phyloP scores from a whole-genome alignment of 2,797 vertebrate genomes.

The Cynopterus sphinx region DNA sequence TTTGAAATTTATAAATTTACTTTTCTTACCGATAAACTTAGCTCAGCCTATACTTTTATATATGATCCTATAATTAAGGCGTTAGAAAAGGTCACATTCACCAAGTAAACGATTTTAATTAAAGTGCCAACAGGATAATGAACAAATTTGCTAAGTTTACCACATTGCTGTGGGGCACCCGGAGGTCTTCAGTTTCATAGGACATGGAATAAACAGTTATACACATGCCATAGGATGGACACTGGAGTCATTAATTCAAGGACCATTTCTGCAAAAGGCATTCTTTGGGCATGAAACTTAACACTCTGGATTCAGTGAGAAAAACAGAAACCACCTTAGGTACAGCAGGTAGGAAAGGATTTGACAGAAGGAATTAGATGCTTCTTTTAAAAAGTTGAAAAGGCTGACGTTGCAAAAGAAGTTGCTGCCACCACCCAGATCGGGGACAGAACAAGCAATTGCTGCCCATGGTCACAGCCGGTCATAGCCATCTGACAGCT shows the following conservation, averaged over 20 bases:
- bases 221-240: background rate
- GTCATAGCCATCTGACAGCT: background rate
- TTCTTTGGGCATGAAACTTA: background rate
- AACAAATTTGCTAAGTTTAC: background rate
- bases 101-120: background rate
- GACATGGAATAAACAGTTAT: background rate
- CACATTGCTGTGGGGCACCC: background rate
- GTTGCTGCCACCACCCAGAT: background rate
- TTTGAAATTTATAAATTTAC: constrained; percentile 33
- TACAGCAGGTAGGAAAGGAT: background rate
- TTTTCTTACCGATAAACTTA: constrained; percentile 27
- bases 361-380: constrained; percentile 6
- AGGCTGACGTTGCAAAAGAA: background rate
- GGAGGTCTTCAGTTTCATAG: background rate
- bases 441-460: background rate
- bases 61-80: background rate
- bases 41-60: background rate
- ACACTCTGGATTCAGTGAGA: background rate
- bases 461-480: background rate
- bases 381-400: background rate
- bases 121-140: background rate
- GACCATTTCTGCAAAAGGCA: background rate
- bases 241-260: background rate
- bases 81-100: background rate
- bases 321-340: background rate